phyloP scores from a whole-genome alignment of 92 coral and sea anemone species.

The Epizoanthus scotinus region DNA sequence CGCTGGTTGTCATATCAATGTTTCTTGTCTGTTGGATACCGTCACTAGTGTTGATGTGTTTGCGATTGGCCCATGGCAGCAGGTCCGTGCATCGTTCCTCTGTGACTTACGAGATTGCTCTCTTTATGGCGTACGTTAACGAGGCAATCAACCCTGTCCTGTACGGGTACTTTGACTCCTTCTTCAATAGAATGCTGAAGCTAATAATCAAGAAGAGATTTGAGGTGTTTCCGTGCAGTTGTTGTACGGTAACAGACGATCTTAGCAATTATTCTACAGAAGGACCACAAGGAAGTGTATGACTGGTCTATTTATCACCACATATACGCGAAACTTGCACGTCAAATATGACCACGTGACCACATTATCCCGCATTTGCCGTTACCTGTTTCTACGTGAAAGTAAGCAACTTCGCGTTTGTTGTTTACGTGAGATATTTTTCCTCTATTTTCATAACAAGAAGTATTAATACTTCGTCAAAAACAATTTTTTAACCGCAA shows the following conservation, averaged over 20 bases:
- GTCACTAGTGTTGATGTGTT: background rate
- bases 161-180: constrained; percentile 47
- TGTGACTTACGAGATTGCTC: constrained; percentile 60
- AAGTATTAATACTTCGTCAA: too few species aligned
- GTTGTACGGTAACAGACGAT: background rate
- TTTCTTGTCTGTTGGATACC: constrained; percentile 32
- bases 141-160: constrained; percentile 71
- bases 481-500: too few species aligned
- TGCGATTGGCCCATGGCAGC: constrained; percentile 54
- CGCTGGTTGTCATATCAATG: constrained; percentile 1
- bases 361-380: too few species aligned
- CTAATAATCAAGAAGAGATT: background rate
- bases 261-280: constrained; percentile 1
- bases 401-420: too few species aligned
- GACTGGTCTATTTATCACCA: too few species aligned
- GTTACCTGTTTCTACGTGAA: too few species aligned
- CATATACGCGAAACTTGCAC: too few species aligned
- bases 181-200: constrained; percentile 20
- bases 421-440: too few species aligned
- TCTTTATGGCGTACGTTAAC: constrained; percentile 65
- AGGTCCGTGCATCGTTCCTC: constrained; percentile 46
- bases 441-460: too few species aligned
- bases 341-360: too few species aligned
- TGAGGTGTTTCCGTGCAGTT: background rate
- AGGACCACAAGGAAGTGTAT: background rate